Conservation (phyloP, 2,797 vertebrate species). For the Lates japonicus region DNA sequence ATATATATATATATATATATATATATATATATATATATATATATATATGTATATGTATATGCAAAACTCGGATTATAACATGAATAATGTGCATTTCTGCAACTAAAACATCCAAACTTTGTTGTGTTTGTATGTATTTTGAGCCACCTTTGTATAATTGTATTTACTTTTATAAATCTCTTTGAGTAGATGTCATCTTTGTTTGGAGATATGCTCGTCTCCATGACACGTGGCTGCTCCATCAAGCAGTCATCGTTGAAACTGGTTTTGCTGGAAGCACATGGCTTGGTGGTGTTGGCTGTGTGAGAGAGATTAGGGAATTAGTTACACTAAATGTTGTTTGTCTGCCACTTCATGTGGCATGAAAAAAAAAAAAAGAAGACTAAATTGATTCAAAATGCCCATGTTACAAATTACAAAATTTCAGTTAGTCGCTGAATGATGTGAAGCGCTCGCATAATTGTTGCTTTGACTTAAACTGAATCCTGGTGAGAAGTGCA, state of each 20-base stretch:
- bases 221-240: not conserved
- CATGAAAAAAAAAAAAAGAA: not conserved
- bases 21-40: too few relatives aligned
- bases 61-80: not conserved
- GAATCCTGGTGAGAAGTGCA: not conserved
- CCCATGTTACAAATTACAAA: not conserved
- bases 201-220: not conserved
- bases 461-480: conserved; percentile 7
- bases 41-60: too few relatives aligned
- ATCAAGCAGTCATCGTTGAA: not conserved
- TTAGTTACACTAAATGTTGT: not conserved
- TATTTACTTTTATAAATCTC: not conserved
- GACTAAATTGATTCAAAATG: not conserved
- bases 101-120: not conserved
- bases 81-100: conserved; percentile 10
- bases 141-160: not conserved
- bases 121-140: not conserved
- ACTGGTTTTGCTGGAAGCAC: not conserved
- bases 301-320: not conserved
- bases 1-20: too few relatives aligned
- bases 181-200: not conserved
- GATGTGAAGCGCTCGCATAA: not conserved
- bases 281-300: not conserved
- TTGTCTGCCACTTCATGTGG: not conserved
- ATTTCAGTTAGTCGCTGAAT: not conserved